These are phyloP conservation scores for Danaus chrysippus DNA, from an alignment of 2,888 invertebrate species.

Conservation along the genomic window DNA sequence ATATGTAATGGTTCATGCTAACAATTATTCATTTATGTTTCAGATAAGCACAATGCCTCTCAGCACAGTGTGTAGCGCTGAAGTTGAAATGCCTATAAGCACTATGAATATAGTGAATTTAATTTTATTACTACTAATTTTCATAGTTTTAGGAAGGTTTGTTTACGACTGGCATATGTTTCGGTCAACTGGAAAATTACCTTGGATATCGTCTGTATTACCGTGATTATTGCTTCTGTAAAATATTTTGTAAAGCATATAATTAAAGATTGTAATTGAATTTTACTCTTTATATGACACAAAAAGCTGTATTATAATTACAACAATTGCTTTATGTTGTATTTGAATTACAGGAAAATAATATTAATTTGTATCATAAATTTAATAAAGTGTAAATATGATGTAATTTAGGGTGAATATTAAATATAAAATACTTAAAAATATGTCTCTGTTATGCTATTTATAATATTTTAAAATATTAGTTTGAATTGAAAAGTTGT, in stretches of 20 bases:
- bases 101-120: slow-evolving; percentile 86
- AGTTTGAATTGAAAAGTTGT: no score
- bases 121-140: slow-evolving; percentile 82
- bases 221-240: slow-evolving; percentile 57
- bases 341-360: no score
- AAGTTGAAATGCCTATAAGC: slow-evolving; percentile 76
- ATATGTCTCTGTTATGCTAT: no score
- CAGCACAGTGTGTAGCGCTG: slow-evolving; percentile 81
- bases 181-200: slow-evolving; percentile 87
- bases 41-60: slow-evolving; percentile 84
- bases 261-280: no score
- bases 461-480: no score
- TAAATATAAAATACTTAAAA: no score
- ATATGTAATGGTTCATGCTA: background rate
- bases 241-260: background rate
- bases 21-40: slow-evolving; percentile 41
- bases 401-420: no score
- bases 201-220: slow-evolving; percentile 90
- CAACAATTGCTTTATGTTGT: no score
- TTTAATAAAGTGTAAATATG: no score
- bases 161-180: slow-evolving; percentile 90
- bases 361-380: no score
- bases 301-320: no score
- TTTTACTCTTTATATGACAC: no score
- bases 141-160: slow-evolving; percentile 86